Conservation (phyloP, 2,113 vertebrate species). For the Petroica traversi region DNA sequence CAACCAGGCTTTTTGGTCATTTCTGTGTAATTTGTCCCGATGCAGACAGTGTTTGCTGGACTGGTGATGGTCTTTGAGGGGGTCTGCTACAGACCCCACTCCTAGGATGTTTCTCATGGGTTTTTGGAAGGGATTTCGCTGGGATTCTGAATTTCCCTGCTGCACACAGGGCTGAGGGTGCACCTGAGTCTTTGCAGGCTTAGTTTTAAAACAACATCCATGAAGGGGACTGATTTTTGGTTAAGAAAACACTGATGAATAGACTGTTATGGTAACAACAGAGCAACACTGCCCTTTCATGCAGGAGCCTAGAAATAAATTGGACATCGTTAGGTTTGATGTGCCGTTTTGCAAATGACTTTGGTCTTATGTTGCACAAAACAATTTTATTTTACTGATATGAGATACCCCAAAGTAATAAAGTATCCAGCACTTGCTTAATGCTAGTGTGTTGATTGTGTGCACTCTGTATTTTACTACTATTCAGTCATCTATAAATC, state of each 20-base stretch:
- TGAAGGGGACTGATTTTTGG: background rate
- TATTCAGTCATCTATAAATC: constrained; percentile 17
- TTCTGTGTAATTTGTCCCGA: background rate
- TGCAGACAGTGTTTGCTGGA: background rate
- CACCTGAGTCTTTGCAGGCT: background rate
- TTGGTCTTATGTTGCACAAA: background rate
- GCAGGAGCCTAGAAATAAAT: background rate
- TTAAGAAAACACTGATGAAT: background rate
- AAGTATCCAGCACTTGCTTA: background rate
- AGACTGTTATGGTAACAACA: background rate
- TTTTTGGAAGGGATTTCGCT: background rate
- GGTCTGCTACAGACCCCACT: background rate
- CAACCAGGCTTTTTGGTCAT: background rate
- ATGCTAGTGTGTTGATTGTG: background rate
- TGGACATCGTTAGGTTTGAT: background rate
- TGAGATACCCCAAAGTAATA: background rate
- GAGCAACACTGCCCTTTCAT: background rate
- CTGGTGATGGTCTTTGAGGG: background rate
- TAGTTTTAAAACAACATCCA: background rate
- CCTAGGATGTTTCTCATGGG: background rate
- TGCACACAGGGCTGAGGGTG: accelerated
- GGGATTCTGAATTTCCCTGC: background rate
- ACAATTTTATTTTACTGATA: background rate
- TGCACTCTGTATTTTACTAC: constrained; percentile 10
- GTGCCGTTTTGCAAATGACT: background rate